Percentiles rank a stretch among this genome's conserved stretches.
phyloP scores from a whole-genome alignment of 2,797 vertebrate species.

The Cottoperca gobio region DNA sequence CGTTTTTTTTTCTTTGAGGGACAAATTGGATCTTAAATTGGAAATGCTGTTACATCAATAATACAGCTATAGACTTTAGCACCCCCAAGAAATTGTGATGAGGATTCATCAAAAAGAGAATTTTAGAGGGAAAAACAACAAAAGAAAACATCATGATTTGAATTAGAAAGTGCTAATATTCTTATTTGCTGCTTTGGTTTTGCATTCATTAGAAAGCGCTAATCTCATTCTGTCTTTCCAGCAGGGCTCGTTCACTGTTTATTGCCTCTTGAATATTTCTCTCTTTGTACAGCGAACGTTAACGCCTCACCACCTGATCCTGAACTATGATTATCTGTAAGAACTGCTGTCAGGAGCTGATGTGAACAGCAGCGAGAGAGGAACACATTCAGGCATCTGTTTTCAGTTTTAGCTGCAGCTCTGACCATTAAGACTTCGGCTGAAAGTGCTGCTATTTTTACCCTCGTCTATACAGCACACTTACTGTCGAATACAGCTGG shows the following conservation, averaged over 20 bases:
- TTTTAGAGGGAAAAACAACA: not conserved
- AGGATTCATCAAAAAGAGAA: slow-evolving; percentile 8
- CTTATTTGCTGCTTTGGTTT: slow-evolving; percentile 25
- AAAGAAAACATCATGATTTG: not conserved
- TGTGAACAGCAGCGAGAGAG: slow-evolving; percentile 29
- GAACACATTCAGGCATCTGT: slow-evolving; percentile 50
- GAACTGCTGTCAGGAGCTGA: slow-evolving; percentile 51
- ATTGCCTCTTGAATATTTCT: slow-evolving; percentile 9
- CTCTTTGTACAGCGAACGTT: slow-evolving; percentile 18
- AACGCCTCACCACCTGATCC: slow-evolving; percentile 34
- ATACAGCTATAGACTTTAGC: not conserved
- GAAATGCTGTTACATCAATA: slow-evolving; percentile 3
- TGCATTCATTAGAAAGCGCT: slow-evolving; percentile 21
- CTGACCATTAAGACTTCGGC: slow-evolving; percentile 40
- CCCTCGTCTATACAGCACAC: slow-evolving; percentile 14
- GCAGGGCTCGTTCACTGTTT: slow-evolving; percentile 18
- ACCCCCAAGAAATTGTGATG: not conserved
- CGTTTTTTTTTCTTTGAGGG: not conserved
- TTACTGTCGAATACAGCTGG: slow-evolving; percentile 50
- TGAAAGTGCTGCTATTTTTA: slow-evolving; percentile 40
- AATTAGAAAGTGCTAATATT: slow-evolving; percentile 27
- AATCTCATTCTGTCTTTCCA: slow-evolving; percentile 23
- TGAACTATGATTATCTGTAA: slow-evolving; percentile 45
- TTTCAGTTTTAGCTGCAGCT: slow-evolving; percentile 28
- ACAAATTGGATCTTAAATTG: slow-evolving; percentile 10